Evolutionary conservation across 2,888 invertebrate genomes (phyloP).

Genomic region (Conistra vaccinii): DNA sequence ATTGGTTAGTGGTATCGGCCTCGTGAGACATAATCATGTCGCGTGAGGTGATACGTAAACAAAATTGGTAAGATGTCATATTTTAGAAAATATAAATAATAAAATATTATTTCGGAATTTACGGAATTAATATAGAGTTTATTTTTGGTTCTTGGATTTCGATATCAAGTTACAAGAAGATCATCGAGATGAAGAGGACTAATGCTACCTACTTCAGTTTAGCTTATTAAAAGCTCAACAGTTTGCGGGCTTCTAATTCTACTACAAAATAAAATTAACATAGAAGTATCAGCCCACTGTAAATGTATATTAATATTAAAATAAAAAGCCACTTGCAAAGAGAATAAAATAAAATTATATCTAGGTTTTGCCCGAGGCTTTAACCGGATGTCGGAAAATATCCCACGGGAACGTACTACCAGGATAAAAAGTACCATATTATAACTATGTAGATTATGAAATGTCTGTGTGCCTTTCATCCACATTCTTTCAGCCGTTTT

Average conservation of each 20-base stretch:
- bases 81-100: background rate
- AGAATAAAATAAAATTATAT: background rate
- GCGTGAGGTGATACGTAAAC: background rate
- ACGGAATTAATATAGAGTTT: background rate
- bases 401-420: no score
- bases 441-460: no score
- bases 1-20: conserved; percentile 18
- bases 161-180: background rate
- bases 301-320: no score
- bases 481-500: no score
- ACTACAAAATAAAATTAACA: background rate
- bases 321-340: background rate
- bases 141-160: background rate
- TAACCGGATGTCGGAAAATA: no score
- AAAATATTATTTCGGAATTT: background rate
- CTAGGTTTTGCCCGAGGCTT: no score
- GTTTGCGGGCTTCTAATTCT: background rate
- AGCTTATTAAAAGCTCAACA: background rate
- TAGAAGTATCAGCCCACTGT: no score
- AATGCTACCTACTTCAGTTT: background rate
- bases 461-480: no score
- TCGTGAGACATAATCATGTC: conserved; percentile 2
- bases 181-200: background rate
- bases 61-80: conserved; percentile 8
- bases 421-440: no score